phyloP scores from a whole-genome alignment of 2,888 invertebrate species.

The Diaprepes abbreviatus region DNA sequence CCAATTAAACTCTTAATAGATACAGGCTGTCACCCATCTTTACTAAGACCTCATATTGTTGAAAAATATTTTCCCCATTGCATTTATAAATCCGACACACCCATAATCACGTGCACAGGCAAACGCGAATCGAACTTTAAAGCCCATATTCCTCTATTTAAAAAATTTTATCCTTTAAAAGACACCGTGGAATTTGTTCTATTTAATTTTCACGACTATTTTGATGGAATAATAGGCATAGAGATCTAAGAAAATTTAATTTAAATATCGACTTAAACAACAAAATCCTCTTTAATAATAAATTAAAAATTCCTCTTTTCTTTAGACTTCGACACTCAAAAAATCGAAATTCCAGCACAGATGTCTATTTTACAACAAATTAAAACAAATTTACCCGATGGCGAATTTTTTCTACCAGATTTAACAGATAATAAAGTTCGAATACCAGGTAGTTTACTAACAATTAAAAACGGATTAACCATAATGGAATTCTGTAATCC shows the following conservation, averaged over 20 bases:
- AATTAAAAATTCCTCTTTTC: slow-evolving; percentile 18
- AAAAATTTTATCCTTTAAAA: slow-evolving; percentile 21
- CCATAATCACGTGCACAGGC: slow-evolving; percentile 13
- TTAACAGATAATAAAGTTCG: not conserved
- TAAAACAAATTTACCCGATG: not conserved
- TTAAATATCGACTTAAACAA: slow-evolving; percentile 31
- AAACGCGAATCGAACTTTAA: slow-evolving; percentile 12
- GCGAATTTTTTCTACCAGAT: not conserved
- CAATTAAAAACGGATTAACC: slow-evolving; percentile 9
- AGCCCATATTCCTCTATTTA: slow-evolving; percentile 35
- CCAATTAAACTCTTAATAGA: slow-evolving; percentile 36
- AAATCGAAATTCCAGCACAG: slow-evolving; percentile 31
- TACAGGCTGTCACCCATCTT: slow-evolving; percentile 34
- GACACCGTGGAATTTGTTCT: slow-evolving; percentile 22
- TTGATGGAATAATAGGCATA: slow-evolving; percentile 44
- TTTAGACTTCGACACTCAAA: slow-evolving; percentile 15
- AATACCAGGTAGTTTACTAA: not conserved
- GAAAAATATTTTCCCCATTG: slow-evolving; percentile 33
- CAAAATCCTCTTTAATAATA: slow-evolving; percentile 24
- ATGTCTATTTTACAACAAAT: slow-evolving; percentile 4
- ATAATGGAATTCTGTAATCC: too few relatives aligned
- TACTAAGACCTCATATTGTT: slow-evolving; percentile 24
- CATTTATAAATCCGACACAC: slow-evolving; percentile 15
- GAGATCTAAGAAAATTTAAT: slow-evolving; percentile 28
- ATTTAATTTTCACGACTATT: slow-evolving; percentile 43